Evolutionary conservation across 2,888 invertebrate genomes (phyloP).

Genomic region (Drosophila falleni): DNA sequence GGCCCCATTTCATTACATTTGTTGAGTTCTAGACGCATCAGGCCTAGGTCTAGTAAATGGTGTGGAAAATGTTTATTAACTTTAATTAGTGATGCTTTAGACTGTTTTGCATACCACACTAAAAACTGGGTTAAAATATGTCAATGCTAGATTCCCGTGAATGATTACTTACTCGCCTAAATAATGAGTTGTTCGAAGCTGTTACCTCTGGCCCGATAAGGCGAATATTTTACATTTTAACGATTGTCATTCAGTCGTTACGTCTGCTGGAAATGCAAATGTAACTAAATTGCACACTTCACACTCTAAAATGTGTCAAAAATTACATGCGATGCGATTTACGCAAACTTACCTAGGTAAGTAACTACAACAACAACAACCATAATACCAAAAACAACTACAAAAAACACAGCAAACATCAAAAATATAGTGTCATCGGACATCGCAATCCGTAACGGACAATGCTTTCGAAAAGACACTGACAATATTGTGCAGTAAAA

Average conservation of each 20-base stretch:
- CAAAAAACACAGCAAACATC: constrained; percentile 23
- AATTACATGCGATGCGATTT: constrained; percentile 55
- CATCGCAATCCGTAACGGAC: constrained; percentile 60
- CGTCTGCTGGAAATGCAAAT: constrained; percentile 55
- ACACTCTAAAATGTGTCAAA: constrained; percentile 66
- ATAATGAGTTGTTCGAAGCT: constrained; percentile 18
- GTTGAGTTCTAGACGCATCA: constrained; percentile 32
- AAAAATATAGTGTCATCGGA: constrained; percentile 43
- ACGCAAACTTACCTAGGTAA: constrained; percentile 50
- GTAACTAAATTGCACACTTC: constrained; percentile 71
- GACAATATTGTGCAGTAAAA: constrained; percentile 50
- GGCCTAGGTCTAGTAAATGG: constrained; percentile 54
- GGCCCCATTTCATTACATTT: constrained; percentile 30
- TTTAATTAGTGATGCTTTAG: constrained; percentile 48
- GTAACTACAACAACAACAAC: constrained; percentile 26
- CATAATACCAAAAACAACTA: constrained; percentile 17
- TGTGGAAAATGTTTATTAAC: constrained; percentile 70
- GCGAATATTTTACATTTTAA: constrained; percentile 20
- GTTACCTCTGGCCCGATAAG: constrained; percentile 14
- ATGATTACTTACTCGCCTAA: constrained; percentile 45
- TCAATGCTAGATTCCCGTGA: constrained; percentile 62
- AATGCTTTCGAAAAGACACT: constrained; percentile 40
- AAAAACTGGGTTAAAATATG: constrained; percentile 49
- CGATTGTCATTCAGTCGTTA: constrained; percentile 35
- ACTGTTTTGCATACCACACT: constrained; percentile 1